Base-by-base conservation (phyloP, 2,797 vertebrate genomes). In the Danionella dracula region DNA sequence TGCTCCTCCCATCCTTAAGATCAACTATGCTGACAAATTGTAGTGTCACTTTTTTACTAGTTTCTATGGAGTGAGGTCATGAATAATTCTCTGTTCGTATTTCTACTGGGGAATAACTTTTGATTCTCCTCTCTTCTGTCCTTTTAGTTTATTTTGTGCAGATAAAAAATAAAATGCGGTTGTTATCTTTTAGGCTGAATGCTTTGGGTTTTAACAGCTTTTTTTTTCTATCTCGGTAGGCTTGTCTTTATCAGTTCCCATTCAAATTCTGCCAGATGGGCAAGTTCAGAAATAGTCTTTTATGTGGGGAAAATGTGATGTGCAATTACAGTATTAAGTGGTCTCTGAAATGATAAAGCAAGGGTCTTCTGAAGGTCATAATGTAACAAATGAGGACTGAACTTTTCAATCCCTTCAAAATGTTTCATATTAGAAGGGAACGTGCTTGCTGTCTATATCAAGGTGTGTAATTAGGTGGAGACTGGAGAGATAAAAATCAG, bases 1-100 rank as follows among this genome's bases (percentile, higher is more conserved):
- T 61, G 54, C 79, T 62, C 72, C 81, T 84, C 85, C 83, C 88
- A 41, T 87, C 82, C 76, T 74, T 61, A 81, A 86, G 86, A 89
- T 89, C 86, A 88, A 85, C 80, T 77, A 63, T 76, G 76, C 76
- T 68, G 80, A 80, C 80, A 83, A 85, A 87, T 75, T 80, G 73
- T 65, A 71, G 76, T 82, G 81, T 86, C 84, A 84, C 78, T 87
- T 79, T 78, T 78, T 81, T 76, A 74, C 78, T 78, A 67, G 72
- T 77, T 76, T 74, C 49, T 76, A 44, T 32, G 29, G 75, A 78
- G 74, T 55, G 66, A 78, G 78, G 82, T 65, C 65, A 67, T 81
- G 83, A 84, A 86, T 84, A 84, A 88, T 84, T 87, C 49, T 37
- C 60, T 66, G 80, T 82, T 84, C 75, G 71, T 78, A 83, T 80